These are phyloP conservation scores for Apus apus DNA, from an alignment of 2,113 vertebrate species.

Conservation along the genomic window DNA sequence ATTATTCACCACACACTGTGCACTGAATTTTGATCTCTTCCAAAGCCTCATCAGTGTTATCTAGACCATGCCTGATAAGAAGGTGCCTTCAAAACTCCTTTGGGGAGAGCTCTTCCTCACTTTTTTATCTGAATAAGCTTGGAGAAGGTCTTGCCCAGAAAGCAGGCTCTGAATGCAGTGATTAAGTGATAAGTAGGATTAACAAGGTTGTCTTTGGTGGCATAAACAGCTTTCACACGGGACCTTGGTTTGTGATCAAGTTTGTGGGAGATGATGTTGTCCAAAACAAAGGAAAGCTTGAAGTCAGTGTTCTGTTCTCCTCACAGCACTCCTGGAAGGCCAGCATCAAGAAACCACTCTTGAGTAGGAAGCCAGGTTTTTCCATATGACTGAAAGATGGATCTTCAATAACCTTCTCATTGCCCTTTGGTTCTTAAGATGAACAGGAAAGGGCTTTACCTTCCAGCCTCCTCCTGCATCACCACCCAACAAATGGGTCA, in stretches of 20 bases:
- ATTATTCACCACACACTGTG: neutral
- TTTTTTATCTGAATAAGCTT: neutral
- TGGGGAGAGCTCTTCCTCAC: neutral
- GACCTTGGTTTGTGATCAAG: neutral
- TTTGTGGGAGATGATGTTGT: neutral
- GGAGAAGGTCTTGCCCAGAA: neutral
- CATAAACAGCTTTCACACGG: neutral
- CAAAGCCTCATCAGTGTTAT: neutral
- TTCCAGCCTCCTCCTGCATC: neutral
- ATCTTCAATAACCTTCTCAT: neutral
- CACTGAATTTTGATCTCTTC: neutral
- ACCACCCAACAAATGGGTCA: neutral
- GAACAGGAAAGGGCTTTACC: neutral
- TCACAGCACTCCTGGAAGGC: neutral
- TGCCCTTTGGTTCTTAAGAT: neutral
- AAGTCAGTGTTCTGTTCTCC: neutral
- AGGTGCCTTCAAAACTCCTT: neutral
- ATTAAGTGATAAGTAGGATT: neutral
- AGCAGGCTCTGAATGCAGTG: neutral
- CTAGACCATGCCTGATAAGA: neutral
- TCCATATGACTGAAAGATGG: neutral
- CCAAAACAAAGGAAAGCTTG: neutral
- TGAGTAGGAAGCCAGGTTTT: neutral
- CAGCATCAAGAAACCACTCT: neutral
- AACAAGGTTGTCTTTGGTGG: neutral